Percentiles rank a stretch among this genome's conserved stretches.
Evolutionary conservation across 1,140 invertebrate species (phyloP).

Genomic region (Microplitis mediator): DNA sequence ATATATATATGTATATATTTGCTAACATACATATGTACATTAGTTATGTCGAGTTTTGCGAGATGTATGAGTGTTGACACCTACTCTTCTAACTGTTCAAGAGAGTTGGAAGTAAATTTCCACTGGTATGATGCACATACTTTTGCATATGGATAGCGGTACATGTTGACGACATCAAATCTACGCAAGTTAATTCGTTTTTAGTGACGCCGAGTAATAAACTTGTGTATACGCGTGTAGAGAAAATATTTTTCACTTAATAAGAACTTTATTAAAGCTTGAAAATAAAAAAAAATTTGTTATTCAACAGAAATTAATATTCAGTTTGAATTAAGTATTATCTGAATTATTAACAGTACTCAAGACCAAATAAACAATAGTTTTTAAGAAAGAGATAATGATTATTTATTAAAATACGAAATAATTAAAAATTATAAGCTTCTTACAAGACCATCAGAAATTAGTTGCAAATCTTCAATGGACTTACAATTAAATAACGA

Average conservation of each 20-base stretch:
- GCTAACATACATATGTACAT: neutral
- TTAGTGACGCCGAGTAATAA: neutral
- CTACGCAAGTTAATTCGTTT: neutral
- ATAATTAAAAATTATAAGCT: too few species aligned
- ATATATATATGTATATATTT: neutral
- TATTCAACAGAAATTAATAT: too few species aligned
- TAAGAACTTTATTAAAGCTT: too few species aligned
- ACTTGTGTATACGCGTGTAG: neutral
- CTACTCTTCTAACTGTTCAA: neutral
- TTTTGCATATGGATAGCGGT: constrained; percentile 8
- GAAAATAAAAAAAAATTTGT: too few species aligned
- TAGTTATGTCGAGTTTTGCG: neutral
- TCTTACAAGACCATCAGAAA: too few species aligned
- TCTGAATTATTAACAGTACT: too few species aligned
- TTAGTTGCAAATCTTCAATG: too few species aligned
- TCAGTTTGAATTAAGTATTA: too few species aligned
- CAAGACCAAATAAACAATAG: too few species aligned
- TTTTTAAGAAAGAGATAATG: too few species aligned
- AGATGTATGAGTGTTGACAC: neutral
- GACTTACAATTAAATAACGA: too few species aligned
- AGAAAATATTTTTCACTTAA: neutral
- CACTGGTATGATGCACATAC: neutral
- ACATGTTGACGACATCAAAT: neutral
- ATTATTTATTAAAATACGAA: too few species aligned
- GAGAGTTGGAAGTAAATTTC: constrained; percentile 1